Percentiles rank a stretch among this genome's conserved stretches.
These are phyloP conservation scores for Antechinus stuartii DNA, from an alignment of 2,113 vertebrate species.

Conservation along the genomic window DNA sequence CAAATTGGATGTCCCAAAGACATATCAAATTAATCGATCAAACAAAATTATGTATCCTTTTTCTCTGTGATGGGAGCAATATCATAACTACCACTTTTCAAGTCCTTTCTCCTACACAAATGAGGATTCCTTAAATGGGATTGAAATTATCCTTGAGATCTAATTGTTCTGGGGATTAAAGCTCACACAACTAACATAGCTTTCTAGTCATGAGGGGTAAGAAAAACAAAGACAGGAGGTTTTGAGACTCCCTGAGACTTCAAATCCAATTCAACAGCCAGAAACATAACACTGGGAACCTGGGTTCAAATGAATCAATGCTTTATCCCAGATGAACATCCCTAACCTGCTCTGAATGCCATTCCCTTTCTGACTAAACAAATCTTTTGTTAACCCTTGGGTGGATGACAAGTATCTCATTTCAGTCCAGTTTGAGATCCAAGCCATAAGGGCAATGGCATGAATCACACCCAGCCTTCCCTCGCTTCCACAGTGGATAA, in stretches of 20 bases:
- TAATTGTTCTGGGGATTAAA: not conserved
- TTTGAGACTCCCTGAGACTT: not conserved
- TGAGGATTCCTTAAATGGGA: not conserved
- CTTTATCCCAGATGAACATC: not conserved
- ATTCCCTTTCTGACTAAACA: not conserved
- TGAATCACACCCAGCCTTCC: not conserved
- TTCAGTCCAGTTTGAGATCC: not conserved
- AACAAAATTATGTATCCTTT: not conserved
- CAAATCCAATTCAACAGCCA: not conserved
- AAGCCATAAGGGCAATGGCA: not conserved
- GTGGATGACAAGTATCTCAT: not conserved
- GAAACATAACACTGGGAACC: not conserved
- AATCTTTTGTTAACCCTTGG: not conserved
- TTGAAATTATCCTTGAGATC: not conserved
- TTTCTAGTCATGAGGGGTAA: not conserved
- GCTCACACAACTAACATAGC: not conserved
- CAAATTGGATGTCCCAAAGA: not conserved
- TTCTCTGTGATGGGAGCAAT: not conserved
- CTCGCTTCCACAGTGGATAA: not conserved
- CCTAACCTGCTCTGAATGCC: not conserved
- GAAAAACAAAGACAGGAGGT: not conserved
- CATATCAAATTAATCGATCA: not conserved
- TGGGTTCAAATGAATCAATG: not conserved
- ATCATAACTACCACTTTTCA: not conserved
- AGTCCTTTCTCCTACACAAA: not conserved